These are phyloP conservation scores for Melitaea athalia DNA, from an alignment of 2,888 invertebrate genomes.

Conservation along the genomic window DNA sequence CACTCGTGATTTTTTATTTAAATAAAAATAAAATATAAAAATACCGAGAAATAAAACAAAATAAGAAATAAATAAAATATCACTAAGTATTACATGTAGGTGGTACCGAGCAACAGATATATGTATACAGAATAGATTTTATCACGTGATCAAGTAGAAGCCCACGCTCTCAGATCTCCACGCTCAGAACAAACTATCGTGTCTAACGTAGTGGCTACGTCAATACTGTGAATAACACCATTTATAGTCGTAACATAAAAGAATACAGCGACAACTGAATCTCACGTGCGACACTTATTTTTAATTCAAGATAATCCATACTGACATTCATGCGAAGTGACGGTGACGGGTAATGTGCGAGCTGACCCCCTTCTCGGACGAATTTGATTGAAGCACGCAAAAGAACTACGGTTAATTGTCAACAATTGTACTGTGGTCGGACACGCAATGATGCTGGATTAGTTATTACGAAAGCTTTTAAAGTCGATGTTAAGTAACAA, in stretches of 20 bases:
- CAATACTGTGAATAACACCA: constrained; percentile 55
- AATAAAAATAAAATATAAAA: too few relatives aligned
- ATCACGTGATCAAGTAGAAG: constrained; percentile 54
- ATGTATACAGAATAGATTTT: constrained; percentile 44
- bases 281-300: constrained; percentile 14
- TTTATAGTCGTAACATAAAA: constrained; percentile 44
- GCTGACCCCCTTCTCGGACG: constrained; percentile 71
- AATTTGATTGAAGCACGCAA: constrained; percentile 68
- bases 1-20: too few relatives aligned
- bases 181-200: constrained; percentile 51
- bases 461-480: constrained; percentile 16
- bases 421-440: constrained; percentile 73
- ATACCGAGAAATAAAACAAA: too few relatives aligned
- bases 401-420: constrained; percentile 76
- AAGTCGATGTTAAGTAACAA: not conserved
- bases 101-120: constrained; percentile 40
- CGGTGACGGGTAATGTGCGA: constrained; percentile 28
- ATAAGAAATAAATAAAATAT: constrained; percentile 10
- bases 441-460: constrained; percentile 71
- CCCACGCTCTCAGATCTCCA: constrained; percentile 60
- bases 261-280: constrained; percentile 20
- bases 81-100: constrained; percentile 34
- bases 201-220: constrained; percentile 59
- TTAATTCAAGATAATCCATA: constrained; percentile 1
- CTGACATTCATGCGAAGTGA: not conserved